Conservation (phyloP, 2,797 vertebrate genomes). For the Neosilurus hyrtlii region DNA sequence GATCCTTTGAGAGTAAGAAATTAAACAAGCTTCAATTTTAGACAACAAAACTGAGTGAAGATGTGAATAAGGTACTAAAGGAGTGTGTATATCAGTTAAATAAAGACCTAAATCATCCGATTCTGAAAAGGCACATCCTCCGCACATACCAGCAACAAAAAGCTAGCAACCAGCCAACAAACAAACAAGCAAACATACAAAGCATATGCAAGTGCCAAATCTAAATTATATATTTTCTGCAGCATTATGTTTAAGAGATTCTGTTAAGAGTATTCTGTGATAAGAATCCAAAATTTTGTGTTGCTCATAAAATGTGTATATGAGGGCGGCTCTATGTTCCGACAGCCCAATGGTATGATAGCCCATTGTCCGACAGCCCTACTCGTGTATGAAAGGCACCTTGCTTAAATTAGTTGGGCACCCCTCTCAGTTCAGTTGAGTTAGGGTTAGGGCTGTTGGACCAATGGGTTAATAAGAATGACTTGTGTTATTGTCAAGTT, state of each 20-base stretch:
- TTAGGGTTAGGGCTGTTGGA: too few species aligned
- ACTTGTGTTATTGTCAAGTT: not conserved
- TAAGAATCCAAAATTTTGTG: slow-evolving; percentile 15
- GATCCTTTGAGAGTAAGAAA: not conserved
- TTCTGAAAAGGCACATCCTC: slow-evolving; percentile 30
- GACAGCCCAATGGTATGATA: too few species aligned
- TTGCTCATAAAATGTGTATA: slow-evolving; percentile 6
- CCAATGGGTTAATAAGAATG: not conserved
- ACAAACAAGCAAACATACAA: slow-evolving; percentile 27
- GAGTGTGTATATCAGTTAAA: slow-evolving; percentile 1
- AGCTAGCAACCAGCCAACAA: slow-evolving; percentile 29
- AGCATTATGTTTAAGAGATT: slow-evolving; percentile 1
- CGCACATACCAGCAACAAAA: slow-evolving; percentile 41
- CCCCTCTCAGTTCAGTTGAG: too few species aligned
- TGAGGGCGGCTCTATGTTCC: too few species aligned
- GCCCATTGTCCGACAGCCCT: too few species aligned
- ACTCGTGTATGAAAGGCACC: too few species aligned
- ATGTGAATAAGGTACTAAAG: slow-evolving; percentile 2
- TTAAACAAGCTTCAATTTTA: not conserved
- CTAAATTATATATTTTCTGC: slow-evolving; percentile 33
- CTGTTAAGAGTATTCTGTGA: slow-evolving; percentile 23
- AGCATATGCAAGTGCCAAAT: slow-evolving; percentile 61
- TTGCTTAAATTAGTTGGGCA: too few species aligned
- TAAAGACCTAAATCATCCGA: slow-evolving; percentile 21
- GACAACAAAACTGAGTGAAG: slow-evolving; percentile 13